A percentile compares a stretch with the other conserved stretches of the same genome.
phyloP scores from a whole-genome alignment of 2,113 vertebrate genomes.

The Chamaea fasciata region DNA sequence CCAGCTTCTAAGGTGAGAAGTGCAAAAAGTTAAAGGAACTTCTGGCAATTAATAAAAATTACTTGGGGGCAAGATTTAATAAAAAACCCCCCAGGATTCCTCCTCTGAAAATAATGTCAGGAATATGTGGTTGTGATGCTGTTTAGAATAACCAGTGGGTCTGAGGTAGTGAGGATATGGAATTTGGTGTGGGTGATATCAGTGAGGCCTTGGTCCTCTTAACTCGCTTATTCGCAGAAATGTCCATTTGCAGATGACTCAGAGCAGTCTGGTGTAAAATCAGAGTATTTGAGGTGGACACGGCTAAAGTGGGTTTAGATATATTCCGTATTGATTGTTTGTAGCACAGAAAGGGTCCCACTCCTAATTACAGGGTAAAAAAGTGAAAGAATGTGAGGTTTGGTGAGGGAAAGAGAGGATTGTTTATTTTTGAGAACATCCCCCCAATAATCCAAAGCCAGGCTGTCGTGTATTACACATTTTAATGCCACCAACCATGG shows the following conservation, averaged over 20 bases:
- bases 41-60: background rate
- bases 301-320: background rate
- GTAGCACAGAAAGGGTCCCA: background rate
- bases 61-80: background rate
- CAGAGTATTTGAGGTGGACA: background rate
- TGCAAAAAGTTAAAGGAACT: background rate
- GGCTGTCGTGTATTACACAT: background rate
- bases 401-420: background rate
- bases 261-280: background rate
- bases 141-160: background rate
- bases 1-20: conserved; percentile 73
- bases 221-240: background rate
- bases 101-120: background rate
- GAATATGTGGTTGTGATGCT: background rate
- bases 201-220: background rate
- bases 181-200: background rate
- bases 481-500: background rate
- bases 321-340: background rate
- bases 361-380: background rate
- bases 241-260: background rate
- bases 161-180: background rate
- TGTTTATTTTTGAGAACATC: background rate
- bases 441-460: background rate
- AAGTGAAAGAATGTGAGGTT: background rate
- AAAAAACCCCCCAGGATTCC: background rate